Evolutionary conservation across 2,113 vertebrate species (phyloP), one percentile per base, ranked within the genome.

Genomic region (Thunnus maccoyii): DNA sequence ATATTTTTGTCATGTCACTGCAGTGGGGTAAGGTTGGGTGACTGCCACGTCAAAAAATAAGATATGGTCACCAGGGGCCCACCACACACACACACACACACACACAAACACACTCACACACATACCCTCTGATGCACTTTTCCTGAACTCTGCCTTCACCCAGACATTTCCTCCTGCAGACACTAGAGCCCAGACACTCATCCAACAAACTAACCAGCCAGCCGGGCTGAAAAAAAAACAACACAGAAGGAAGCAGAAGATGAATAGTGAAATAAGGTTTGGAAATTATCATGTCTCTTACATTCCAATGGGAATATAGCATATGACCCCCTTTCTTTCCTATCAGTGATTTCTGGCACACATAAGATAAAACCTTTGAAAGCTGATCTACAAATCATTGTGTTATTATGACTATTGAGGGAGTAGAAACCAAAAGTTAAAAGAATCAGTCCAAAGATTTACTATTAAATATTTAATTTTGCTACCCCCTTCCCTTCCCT

Each of bases 331-430:
- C 52, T 32, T 63, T 74, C 58, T 51, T 56, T 44, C 72, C 90
- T 94, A 92, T 94, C 92, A 82, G 76, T 82, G 79, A 87, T 90
- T 91, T 78, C 73, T 91, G 90, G 82, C 86, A 88, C 61, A 83
- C 84, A 76, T 86, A 68, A 93, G 90, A 93, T 93, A 92, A 92
- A 88, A 52, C 84, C 76, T 80, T 79, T 91, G 84, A 89, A 85
- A 71, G 70, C 61, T 11, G 57, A 83, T 80, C 88, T 84, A 91
- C 89, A 93, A 94, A 94, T 95, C 92, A 92, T 56, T 27, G 70
- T 74, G 61, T 91, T 90, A 92, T 91, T 91, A 90, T 76, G 30
- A 85, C 68, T 69, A 75, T 30, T 82, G 72, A 78, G 74, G 80
- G 78, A 27, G 70, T 82, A 80, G 85, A 91, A 76, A 82, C 58